These are phyloP conservation scores for Nemoura dubitans DNA, from an alignment of 2,888 invertebrate genomes.

Conservation along the genomic window DNA sequence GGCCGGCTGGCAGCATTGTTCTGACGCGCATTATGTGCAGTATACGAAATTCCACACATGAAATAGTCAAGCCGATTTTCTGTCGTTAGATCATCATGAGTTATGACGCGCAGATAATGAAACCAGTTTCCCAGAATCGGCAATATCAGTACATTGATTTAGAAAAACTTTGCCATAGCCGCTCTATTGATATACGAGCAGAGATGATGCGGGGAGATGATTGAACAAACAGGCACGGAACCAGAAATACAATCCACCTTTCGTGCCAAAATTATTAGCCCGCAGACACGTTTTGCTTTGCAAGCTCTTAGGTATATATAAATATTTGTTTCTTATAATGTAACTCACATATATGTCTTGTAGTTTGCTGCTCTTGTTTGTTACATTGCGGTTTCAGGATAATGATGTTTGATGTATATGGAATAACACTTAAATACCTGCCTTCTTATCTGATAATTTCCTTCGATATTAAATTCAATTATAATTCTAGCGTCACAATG, in stretches of 20 bases:
- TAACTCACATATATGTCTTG: too few relatives aligned
- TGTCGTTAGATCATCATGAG: slow-evolving; percentile 2
- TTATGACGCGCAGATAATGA: slow-evolving; percentile 12
- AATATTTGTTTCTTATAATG: too few relatives aligned
- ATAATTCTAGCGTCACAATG: background rate
- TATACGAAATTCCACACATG: background rate
- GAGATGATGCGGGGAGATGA: background rate
- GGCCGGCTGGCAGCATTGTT: background rate
- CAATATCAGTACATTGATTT: slow-evolving; percentile 4
- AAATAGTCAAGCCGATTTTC: slow-evolving; percentile 4
- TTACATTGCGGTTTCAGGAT: background rate
- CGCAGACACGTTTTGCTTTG: background rate
- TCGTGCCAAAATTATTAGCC: background rate
- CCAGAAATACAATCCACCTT: background rate
- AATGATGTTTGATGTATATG: too few relatives aligned
- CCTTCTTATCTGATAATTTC: background rate
- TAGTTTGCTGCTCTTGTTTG: too few relatives aligned
- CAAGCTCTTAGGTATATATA: too few relatives aligned
- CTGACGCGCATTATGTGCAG: background rate
- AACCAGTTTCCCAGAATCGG: slow-evolving; percentile 12
- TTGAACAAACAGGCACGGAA: background rate
- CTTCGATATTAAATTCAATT: background rate
- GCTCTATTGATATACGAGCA: background rate
- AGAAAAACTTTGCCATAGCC: background rate
- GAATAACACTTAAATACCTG: too few relatives aligned